Percentiles rank a stretch among this genome's conserved stretches.
phyloP scores from a whole-genome alignment of 2,888 invertebrate genomes.

The Ditula angustiorana region DNA sequence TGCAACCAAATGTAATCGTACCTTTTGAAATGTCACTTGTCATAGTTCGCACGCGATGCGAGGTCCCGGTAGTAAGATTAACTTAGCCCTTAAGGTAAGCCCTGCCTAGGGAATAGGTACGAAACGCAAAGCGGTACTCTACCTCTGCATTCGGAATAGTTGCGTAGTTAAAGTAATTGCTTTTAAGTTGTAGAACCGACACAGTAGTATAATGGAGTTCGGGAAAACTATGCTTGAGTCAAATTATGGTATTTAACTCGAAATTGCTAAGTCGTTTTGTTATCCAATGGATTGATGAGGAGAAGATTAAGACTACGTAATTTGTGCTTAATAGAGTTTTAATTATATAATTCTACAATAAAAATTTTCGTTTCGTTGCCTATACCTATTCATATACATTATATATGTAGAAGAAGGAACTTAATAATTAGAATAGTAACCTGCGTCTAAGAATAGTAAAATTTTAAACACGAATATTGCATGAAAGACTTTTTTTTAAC shows the following conservation, averaged over 20 bases:
- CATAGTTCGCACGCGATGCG: constrained; percentile 22
- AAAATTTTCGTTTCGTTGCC: background rate
- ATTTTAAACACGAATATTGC: background rate
- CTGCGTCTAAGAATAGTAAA: background rate
- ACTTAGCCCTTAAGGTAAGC: constrained; percentile 28
- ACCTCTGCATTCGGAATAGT: constrained; percentile 38
- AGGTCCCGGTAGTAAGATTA: constrained; percentile 28
- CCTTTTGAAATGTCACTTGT: constrained; percentile 36
- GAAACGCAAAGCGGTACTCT: constrained; percentile 25
- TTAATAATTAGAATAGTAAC: too few species aligned
- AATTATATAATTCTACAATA: background rate
- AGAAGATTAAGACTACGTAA: background rate
- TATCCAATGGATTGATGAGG: background rate
- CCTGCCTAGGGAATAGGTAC: constrained; percentile 29
- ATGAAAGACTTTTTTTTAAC: background rate
- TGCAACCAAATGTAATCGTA: too few species aligned
- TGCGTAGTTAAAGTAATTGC: constrained; percentile 36
- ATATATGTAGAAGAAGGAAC: too few species aligned
- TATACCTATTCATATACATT: too few species aligned
- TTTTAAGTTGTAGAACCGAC: constrained; percentile 26
- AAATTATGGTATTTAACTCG: constrained; percentile 31
- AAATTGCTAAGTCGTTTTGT: constrained; percentile 1
- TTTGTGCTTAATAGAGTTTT: background rate
- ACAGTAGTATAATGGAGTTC: constrained; percentile 36
- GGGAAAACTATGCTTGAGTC: constrained; percentile 28